Base-by-base conservation (phyloP, 1,140 invertebrate species). In the Cryptotermes secundus region DNA sequence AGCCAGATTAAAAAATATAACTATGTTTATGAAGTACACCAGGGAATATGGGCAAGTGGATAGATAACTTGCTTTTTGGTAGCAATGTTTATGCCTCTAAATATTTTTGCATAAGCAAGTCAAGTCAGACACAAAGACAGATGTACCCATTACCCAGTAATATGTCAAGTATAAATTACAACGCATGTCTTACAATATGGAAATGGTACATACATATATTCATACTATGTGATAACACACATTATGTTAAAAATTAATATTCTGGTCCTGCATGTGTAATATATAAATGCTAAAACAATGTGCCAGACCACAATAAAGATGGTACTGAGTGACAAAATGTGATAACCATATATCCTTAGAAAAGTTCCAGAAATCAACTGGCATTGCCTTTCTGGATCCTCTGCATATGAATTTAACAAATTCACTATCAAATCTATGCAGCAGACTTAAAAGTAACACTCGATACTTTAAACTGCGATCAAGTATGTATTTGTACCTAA, bases 241-340 rank as follows among this genome's bases (percentile, higher is more conserved):
- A 12, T 1, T n/a, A 26, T n/a, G 59, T 72, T 9, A n/a, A 72
- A 72, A 31, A 72, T 72, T 72, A 7, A n/a, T 72, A 16, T 31
- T 72, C 19, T 72, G 14, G 59, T 72, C 59, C 19, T 72, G 59
- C 59, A 72, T 31, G 1, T 72, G 26, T 72, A 12, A n/a, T 31
- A n/a, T 72, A 31, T 72, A 72, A 72, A 72, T 72, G n/a, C 59
- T 72, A 72, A 72, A 72, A 72, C 59, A 72, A n/a, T 72, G 9
- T 72, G n/a, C 26, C 59, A 72, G 59, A 72, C 59, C 26, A 72
- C n/a, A 72, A n/a, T 72, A 72, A 72, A 72, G 26, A 72, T 72
- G 59, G n/a, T 72, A 72, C 45, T 72, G 59, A 16, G 59, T 19
- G 10, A 72, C 59, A 72, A 72, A 72, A 72, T 49, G 14, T 49